A percentile compares a stretch with the other conserved stretches of the same genome.
Evolutionary conservation across 2,888 invertebrate species (phyloP).

Genomic region (Oscheius sp.): DNA sequence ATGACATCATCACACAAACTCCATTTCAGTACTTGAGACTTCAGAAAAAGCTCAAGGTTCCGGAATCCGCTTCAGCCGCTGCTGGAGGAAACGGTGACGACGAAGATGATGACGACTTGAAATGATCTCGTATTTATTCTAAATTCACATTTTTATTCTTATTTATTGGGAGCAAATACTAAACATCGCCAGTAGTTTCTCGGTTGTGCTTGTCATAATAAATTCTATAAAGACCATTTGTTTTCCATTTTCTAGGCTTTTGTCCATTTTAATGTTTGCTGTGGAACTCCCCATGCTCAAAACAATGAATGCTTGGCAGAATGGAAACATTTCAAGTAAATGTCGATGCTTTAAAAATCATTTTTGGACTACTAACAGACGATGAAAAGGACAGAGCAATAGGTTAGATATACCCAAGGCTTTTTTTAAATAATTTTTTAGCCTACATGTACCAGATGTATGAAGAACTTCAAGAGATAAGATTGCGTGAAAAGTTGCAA

Average conservation of each 20-base stretch:
- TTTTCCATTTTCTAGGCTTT: not conserved
- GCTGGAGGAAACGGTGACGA: conserved; percentile 44
- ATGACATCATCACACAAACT: too few species aligned
- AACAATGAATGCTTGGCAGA: not conserved
- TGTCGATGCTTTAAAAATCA: conserved; percentile 7
- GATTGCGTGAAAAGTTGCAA: conserved; percentile 7
- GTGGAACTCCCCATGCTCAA: not conserved
- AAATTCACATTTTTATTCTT: not conserved
- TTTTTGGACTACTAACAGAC: conserved; percentile 12
- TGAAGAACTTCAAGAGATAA: conserved; percentile 24
- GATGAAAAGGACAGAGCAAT: conserved; percentile 26
- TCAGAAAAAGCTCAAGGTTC: conserved; percentile 58
- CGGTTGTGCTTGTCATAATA: conserved; percentile 32
- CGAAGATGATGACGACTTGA: conserved; percentile 53
- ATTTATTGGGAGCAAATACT: not conserved
- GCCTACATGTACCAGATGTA: not conserved
- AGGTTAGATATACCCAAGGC: not conserved
- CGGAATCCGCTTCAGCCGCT: conserved; percentile 19
- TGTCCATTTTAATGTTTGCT: not conserved
- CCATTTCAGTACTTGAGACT: conserved; percentile 60
- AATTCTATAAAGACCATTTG: not conserved
- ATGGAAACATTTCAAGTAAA: conserved; percentile 22
- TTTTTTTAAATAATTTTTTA: not conserved
- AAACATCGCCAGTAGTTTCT: conserved; percentile 10
- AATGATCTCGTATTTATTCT: conserved; percentile 10